Percentiles rank a stretch among this genome's conserved stretches.
These are phyloP conservation scores for Elephas maximus DNA, from an alignment of 2,113 vertebrate species.

Conservation along the genomic window DNA sequence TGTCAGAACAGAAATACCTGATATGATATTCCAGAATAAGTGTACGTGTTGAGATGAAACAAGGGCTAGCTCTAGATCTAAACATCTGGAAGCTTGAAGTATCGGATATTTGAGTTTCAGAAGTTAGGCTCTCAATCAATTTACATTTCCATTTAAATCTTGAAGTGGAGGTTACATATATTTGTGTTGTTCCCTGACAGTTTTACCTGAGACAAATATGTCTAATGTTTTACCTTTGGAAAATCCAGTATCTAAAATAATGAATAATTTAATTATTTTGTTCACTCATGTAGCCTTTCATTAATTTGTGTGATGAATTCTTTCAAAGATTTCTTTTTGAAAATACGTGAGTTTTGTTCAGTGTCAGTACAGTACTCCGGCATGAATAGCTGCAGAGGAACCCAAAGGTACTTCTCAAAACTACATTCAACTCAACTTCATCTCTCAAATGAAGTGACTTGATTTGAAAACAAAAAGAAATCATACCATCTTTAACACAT, in stretches of 20 bases:
- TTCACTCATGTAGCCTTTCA: neutral
- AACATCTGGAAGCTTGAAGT: neutral
- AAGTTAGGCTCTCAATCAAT: neutral
- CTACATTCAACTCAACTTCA: neutral
- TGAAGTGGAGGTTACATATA: neutral
- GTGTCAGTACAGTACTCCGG: neutral
- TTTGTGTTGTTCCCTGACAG: neutral
- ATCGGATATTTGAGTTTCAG: neutral
- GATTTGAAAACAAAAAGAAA: neutral
- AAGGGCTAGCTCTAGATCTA: neutral
- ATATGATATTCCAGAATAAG: neutral
- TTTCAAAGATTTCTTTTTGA: neutral
- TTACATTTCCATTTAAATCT: neutral
- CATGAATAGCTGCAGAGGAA: neutral
- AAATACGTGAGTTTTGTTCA: neutral
- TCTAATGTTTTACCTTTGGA: neutral
- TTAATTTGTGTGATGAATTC: neutral
- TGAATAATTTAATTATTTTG: neutral
- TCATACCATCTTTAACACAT: neutral
- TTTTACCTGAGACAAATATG: neutral
- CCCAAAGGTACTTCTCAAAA: neutral
- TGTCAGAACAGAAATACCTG: neutral
- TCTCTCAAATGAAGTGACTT: neutral
- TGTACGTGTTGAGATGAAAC: neutral
- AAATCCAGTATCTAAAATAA: neutral